phyloP scores from a whole-genome alignment of 2,888 invertebrate genomes.

The Dione vanillae region DNA sequence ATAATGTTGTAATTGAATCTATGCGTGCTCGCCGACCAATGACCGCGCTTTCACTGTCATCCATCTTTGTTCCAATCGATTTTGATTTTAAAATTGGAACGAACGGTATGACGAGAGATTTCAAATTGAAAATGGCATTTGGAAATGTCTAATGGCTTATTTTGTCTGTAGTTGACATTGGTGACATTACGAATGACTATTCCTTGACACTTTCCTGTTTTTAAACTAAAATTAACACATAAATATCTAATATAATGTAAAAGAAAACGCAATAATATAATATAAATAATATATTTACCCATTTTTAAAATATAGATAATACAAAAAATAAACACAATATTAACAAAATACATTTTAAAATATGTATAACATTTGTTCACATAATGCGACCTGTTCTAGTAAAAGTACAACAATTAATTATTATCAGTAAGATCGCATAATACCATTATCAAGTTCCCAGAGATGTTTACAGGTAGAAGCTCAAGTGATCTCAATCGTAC shows the following conservation, averaged over 20 bases:
- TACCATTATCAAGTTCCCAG: slow-evolving; percentile 46
- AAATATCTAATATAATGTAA: too few species aligned
- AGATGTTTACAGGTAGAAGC: slow-evolving; percentile 63
- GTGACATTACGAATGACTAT: slow-evolving; percentile 28
- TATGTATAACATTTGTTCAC: background rate
- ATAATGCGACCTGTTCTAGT: background rate
- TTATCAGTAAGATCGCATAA: slow-evolving; percentile 19
- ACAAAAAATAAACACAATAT: background rate
- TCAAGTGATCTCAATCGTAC: slow-evolving; percentile 69
- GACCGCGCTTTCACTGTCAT: slow-evolving; percentile 82
- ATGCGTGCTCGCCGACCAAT: slow-evolving; percentile 74
- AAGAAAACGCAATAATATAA: too few species aligned
- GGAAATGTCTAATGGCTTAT: slow-evolving; percentile 43
- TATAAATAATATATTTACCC: too few species aligned
- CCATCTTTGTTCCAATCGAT: slow-evolving; percentile 66
- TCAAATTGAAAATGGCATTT: slow-evolving; percentile 46
- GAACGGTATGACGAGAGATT: slow-evolving; percentile 53
- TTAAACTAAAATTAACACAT: too few species aligned
- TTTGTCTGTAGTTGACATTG: slow-evolving; percentile 37
- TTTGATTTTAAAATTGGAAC: slow-evolving; percentile 76
- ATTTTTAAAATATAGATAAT: background rate
- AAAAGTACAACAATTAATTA: slow-evolving; percentile 13
- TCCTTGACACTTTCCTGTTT: too few species aligned
- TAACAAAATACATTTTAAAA: background rate
- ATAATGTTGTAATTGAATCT: slow-evolving; percentile 63